Evolutionary conservation across 2,888 invertebrate species (phyloP), one percentile per base, ranked within the genome.

Genomic region (Poecilobothrus nobilitatus): DNA sequence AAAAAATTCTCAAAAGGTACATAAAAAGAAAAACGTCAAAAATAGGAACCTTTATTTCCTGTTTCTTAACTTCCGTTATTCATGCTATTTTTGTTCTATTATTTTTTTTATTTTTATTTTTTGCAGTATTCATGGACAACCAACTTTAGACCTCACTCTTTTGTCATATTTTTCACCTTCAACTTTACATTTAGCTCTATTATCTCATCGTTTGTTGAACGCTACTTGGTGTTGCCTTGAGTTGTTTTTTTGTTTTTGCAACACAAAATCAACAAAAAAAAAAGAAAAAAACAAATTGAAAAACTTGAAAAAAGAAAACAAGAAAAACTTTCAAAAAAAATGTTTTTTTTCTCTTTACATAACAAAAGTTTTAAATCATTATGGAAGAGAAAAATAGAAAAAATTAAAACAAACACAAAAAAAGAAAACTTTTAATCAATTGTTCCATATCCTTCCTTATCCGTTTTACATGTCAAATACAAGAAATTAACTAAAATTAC

Each of bases 381-480:
- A 53, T 18, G 15, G 53, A 5, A 53, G 15, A 12, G 15, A 53
- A 1, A 18, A 18, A 15, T 3, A n/a, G 18, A 53, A 53, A 53
- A 12, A 53, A 15, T 44, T 9, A 9, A 44, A 5, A 44, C 3
- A 44, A 44, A 9, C 15, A 15, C 6, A 44, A 53, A 53, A 53
- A 18, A 18, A 1, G 3, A 15, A 53, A 53, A 53, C 53, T 53
- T 53, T 53, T 53, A 53, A 53, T 53, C 53, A 53, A 53, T 53
- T 53, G 53, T 53, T 53, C 53, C 53, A 53, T 53, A 53, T 53
- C 53, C 53, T 53, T 53, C 53, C 53, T 53, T 53, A 53, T 53
- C 18, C 53, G 53, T 53, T 53, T 53, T 53, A 53, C 53, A 53
- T 53, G 53, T 53, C 53, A 53, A 53, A 53, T n/a, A 53, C 53